These are phyloP conservation scores for Amphipoea oculea DNA, from an alignment of 2,888 invertebrate species.

Conservation along the genomic window DNA sequence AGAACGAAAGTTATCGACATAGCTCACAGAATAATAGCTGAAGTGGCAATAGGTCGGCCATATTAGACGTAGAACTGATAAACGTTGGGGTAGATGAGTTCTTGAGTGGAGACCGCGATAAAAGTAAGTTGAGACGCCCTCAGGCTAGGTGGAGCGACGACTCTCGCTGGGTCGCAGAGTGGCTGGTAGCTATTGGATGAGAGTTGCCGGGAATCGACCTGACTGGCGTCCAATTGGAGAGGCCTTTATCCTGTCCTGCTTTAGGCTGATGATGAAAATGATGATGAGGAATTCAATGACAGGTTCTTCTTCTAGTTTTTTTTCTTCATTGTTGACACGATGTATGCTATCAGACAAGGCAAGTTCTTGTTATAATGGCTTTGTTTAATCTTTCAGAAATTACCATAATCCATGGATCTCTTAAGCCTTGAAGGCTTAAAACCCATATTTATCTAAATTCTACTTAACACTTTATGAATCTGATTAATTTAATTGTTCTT, in stretches of 20 bases:
- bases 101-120: background rate
- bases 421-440: background rate
- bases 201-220: background rate
- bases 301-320: background rate
- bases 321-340: background rate
- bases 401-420: background rate
- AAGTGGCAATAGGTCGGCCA: background rate
- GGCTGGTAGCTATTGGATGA: background rate
- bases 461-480: conserved; percentile 1
- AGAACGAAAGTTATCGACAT: background rate
- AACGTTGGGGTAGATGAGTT: background rate
- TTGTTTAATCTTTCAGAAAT: background rate
- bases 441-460: background rate
- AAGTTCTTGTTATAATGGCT: background rate
- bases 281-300: background rate
- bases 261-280: background rate
- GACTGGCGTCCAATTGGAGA: background rate
- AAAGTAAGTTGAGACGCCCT: background rate
- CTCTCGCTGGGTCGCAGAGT: background rate
- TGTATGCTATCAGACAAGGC: too few relatives aligned
- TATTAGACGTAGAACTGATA: background rate
- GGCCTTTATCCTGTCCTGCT: background rate
- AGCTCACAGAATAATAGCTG: background rate
- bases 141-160: background rate
- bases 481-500: conserved; percentile 38